These are phyloP conservation scores for Halcyon leucocephala DNA, from an alignment of 2,797 vertebrate genomes.

Conservation along the genomic window DNA sequence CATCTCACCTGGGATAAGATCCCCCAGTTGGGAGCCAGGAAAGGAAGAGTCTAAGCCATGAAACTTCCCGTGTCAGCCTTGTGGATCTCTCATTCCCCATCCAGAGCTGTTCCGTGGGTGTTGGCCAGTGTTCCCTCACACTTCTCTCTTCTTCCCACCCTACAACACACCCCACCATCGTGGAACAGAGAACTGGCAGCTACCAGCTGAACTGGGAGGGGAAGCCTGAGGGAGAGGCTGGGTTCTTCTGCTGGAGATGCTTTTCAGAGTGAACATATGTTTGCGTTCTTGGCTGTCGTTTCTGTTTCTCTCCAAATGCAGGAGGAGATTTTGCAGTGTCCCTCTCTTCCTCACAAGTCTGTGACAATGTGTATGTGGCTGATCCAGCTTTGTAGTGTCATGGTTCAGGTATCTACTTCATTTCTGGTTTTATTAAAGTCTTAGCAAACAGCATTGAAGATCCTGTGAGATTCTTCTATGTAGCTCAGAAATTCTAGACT, in stretches of 20 bases:
- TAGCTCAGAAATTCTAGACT: background rate
- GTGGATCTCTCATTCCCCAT: background rate
- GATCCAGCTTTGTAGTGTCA: background rate
- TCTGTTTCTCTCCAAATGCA: background rate
- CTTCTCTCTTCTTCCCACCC: background rate
- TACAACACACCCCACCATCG: accelerated
- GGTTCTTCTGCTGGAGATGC: background rate
- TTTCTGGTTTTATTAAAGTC: background rate
- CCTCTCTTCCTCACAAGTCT: accelerated
- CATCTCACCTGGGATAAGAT: background rate
- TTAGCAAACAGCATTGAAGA: background rate
- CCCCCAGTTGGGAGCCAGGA: background rate
- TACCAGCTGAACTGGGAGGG: background rate
- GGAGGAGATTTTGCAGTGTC: background rate
- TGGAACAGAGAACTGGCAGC: background rate
- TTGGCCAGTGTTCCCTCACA: accelerated
- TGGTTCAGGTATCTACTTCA: background rate
- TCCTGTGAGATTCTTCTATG: background rate
- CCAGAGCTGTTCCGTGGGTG: background rate
- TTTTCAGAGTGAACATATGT: background rate
- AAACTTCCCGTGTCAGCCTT: background rate
- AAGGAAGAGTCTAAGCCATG: background rate
- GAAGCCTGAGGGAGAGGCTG: background rate
- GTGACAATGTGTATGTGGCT: background rate
- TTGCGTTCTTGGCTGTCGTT: background rate